Evolutionary conservation across 2,113 vertebrate genomes (phyloP).

Genomic region (Mastomys natalensis): DNA sequence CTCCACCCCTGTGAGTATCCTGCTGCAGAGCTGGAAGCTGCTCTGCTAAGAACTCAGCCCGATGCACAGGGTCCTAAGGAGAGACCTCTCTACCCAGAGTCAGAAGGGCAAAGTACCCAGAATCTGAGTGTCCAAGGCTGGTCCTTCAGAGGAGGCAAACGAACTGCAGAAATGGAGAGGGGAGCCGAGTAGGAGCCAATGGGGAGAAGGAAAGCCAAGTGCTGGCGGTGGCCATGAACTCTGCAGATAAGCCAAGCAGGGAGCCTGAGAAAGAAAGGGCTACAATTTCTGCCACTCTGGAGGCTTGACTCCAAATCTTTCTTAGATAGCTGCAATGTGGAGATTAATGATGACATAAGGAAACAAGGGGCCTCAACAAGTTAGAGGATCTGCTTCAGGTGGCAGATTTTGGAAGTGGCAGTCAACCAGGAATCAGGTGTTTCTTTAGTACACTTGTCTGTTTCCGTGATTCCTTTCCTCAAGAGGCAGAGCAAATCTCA

Average conservation of each 20-base stretch:
- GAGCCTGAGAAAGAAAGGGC: neutral
- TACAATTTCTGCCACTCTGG: neutral
- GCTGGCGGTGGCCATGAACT: neutral
- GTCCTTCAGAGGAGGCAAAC: neutral
- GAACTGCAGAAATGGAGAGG: neutral
- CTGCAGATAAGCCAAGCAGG: neutral
- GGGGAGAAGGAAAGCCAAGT: neutral
- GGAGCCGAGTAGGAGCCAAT: neutral
- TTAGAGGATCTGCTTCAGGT: neutral
- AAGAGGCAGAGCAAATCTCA: constrained; percentile 1
- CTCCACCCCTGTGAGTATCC: neutral
- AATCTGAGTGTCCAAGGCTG: accelerated
- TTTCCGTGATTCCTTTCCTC: neutral
- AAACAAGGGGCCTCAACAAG: neutral
- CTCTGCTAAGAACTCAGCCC: accelerated
- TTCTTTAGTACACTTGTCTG: neutral
- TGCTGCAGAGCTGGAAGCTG: accelerated
- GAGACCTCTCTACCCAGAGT: neutral
- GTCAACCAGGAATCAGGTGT: neutral
- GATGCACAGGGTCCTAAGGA: accelerated
- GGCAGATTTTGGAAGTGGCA: neutral
- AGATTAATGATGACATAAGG: neutral
- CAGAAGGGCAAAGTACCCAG: neutral
- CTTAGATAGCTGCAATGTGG: neutral
- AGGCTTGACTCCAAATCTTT: neutral